Evolutionary conservation across 2,888 invertebrate genomes (phyloP).

Genomic region (Heliconius hortense): DNA sequence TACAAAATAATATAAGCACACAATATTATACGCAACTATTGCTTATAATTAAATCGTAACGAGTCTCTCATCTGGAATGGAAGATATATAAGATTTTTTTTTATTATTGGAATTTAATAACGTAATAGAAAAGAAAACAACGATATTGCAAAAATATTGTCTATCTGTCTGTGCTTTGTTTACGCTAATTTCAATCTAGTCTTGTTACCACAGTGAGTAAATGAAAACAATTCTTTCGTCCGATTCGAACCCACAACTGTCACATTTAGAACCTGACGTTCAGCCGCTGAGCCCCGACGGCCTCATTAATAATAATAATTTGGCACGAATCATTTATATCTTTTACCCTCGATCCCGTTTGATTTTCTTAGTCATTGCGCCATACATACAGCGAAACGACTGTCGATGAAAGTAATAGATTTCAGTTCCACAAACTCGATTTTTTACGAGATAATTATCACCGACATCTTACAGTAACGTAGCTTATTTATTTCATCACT

Average conservation of each 20-base stretch:
- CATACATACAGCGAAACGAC: not conserved
- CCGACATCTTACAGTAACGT: conserved; percentile 2
- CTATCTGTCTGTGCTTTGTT: too few species aligned
- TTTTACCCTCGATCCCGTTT: not conserved
- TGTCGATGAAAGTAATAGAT: not conserved
- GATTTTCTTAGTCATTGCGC: conserved; percentile 1
- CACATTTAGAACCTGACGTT: not conserved
- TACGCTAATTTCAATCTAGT: too few species aligned
- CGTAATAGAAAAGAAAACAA: too few species aligned
- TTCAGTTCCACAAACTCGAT: not conserved
- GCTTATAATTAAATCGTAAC: too few species aligned
- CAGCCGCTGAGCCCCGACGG: not conserved
- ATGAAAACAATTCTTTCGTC: not conserved
- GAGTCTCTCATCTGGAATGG: too few species aligned
- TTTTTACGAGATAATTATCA: conserved; percentile 2
- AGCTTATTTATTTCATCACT: conserved; percentile 46
- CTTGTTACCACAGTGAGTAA: too few species aligned
- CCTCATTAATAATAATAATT: not conserved
- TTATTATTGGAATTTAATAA: too few species aligned
- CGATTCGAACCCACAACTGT: not conserved
- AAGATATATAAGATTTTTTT: too few species aligned
- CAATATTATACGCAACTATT: too few species aligned
- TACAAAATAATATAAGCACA: too few species aligned
- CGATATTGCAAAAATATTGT: too few species aligned
- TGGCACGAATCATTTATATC: not conserved